phyloP scores from a whole-genome alignment of 2,797 vertebrate species.

The Mico argentatus region DNA sequence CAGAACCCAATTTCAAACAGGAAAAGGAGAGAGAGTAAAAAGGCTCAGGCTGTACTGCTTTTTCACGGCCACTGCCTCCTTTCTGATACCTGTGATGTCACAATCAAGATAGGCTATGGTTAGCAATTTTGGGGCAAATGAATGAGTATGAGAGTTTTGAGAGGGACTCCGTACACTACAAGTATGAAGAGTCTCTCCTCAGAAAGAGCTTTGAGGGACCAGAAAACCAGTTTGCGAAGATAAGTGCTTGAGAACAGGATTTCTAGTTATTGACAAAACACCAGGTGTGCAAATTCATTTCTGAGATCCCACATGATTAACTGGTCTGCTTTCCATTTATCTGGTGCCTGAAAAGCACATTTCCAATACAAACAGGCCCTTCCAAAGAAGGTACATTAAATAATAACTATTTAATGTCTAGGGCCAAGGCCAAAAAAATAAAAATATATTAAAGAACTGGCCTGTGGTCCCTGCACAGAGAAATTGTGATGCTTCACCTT shows the following conservation, averaged over 20 bases:
- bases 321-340: not conserved
- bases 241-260: not conserved
- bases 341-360: conserved; percentile 1
- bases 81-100: not conserved
- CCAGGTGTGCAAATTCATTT: conserved; percentile 29
- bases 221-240: not conserved
- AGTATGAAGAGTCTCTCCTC: not conserved
- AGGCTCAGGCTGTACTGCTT: not conserved
- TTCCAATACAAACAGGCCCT: conserved; percentile 18
- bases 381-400: conserved; percentile 49
- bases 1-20: not conserved
- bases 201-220: not conserved
- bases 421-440: not conserved
- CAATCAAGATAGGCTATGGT: not conserved
- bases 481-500: not conserved
- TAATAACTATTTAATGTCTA: not conserved
- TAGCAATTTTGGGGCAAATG: not conserved
- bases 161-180: not conserved
- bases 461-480: not conserved
- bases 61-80: not conserved
- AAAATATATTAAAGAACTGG: not conserved
- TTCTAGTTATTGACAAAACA: conserved; percentile 23
- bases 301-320: not conserved
- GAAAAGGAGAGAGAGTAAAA: not conserved
- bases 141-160: not conserved